Conservation (phyloP, 2,888 invertebrate species). For the Leptopilina syphax region DNA sequence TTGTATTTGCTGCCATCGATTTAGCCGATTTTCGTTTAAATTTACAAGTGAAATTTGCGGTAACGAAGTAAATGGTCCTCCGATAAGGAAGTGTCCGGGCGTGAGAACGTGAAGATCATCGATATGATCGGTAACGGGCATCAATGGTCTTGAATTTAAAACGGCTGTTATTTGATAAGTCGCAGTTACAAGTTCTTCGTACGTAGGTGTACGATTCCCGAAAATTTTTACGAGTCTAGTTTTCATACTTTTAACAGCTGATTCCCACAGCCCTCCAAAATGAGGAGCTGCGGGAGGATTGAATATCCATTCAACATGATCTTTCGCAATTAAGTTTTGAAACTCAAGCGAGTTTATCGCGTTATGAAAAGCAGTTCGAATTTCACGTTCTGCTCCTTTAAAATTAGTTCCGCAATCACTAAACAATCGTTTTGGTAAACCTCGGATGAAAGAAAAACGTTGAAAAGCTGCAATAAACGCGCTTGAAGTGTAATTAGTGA, state of each 20-base stretch:
- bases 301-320: conserved; percentile 9
- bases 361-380: background rate
- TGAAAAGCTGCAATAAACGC: background rate
- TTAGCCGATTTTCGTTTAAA: background rate
- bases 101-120: background rate
- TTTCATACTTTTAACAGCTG: background rate
- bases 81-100: background rate
- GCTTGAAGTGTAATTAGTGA: background rate
- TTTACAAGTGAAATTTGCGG: background rate
- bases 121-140: background rate
- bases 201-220: background rate
- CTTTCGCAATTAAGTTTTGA: too few relatives aligned
- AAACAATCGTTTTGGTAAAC: too few relatives aligned
- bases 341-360: background rate
- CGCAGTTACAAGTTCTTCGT: background rate
- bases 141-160: background rate
- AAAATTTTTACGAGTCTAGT: background rate
- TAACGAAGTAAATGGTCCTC: background rate
- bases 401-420: too few relatives aligned
- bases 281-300: background rate
- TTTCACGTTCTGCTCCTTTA: too few relatives aligned
- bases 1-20: background rate
- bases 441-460: background rate
- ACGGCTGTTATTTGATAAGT: background rate
- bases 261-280: background rate